Evolutionary conservation across 2,797 vertebrate genomes (phyloP), one percentile per base, ranked within the genome.

Genomic region (Carduelis carduelis): DNA sequence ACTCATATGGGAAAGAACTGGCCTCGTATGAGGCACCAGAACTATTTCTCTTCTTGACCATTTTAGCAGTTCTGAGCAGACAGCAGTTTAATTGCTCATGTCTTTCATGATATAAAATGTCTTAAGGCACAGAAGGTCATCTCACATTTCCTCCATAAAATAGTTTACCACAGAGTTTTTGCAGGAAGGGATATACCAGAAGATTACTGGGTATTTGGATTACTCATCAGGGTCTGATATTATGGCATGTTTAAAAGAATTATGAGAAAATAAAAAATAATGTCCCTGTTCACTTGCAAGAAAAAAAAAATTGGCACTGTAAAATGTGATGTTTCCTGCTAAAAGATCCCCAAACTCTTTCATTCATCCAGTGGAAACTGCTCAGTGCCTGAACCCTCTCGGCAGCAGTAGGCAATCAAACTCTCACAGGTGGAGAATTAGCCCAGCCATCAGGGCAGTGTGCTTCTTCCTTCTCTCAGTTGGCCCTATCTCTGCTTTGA

Each of bases 401-500:
- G 0, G 66, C 90, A 80, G 71, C 53, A 60, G 46, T n/a, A 71
- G 53, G 78, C 60, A 94, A 72, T 87, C 78, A 90, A 91, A 49
- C 17, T 28, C 70, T 82, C n/a, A 5, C 7, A 37, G 60, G 74
- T 57, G 27, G 81, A 84, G 89, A 83, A 87, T 77, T 84, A 50
- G 53, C 64, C 82, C 91, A 65, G 71, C 84, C 85, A 34, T 71
- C 79, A 70, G 64, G 79, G 60, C 3, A 0, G 34, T 44, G 50
- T 28, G 6, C 32, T 76, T 64, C 79, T 90, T 30, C 53, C 78
- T 83, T 82, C 41, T 79, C 52, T 72, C 80, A 44, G 53, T 1
- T 93, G 66, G 55, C 60, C 74, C 39, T 74, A 32, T n/a, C 83
- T 94, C 60, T 89, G 79, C 89, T 90, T 86, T 81, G 63, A 95